These are phyloP conservation scores for Eudemis profundana DNA, from an alignment of 2,888 invertebrate genomes.

Conservation along the genomic window DNA sequence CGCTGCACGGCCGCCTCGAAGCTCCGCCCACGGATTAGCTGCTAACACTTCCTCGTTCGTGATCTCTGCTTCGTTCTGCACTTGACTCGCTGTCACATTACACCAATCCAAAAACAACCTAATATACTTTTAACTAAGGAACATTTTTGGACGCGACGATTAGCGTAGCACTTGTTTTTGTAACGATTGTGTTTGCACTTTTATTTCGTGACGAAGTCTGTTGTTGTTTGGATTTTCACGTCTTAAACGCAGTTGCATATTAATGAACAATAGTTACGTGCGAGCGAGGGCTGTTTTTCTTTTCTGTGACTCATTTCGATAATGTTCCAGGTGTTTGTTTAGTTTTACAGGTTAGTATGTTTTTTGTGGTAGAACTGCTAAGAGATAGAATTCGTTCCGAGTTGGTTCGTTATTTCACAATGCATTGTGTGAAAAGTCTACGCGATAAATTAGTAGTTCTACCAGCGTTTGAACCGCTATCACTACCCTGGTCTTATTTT, in stretches of 20 bases:
- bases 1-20: constrained; percentile 64
- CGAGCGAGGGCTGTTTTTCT: background rate
- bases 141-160: background rate
- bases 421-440: too few relatives aligned
- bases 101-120: background rate
- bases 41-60: constrained; percentile 71
- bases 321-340: too few relatives aligned
- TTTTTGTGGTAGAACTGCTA: too few relatives aligned
- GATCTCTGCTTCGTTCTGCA: constrained; percentile 50
- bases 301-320: constrained; percentile 1
- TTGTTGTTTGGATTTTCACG: constrained; percentile 3
- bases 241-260: constrained; percentile 35
- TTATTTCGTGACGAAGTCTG: constrained; percentile 28
- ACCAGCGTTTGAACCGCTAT: too few relatives aligned
- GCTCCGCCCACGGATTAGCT: constrained; percentile 69
- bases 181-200: constrained; percentile 20
- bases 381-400: too few relatives aligned
- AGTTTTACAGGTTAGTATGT: too few relatives aligned
- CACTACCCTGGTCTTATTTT: too few relatives aligned
- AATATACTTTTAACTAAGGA: background rate
- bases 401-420: too few relatives aligned
- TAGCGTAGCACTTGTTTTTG: constrained; percentile 23
- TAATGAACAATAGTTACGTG: constrained; percentile 17
- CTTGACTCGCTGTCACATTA: constrained; percentile 49
- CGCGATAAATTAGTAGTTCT: too few relatives aligned